Evolutionary conservation across 1,140 invertebrate genomes (phyloP), one percentile per base, ranked within the genome.

Genomic region (Bombus pyrosoma): DNA sequence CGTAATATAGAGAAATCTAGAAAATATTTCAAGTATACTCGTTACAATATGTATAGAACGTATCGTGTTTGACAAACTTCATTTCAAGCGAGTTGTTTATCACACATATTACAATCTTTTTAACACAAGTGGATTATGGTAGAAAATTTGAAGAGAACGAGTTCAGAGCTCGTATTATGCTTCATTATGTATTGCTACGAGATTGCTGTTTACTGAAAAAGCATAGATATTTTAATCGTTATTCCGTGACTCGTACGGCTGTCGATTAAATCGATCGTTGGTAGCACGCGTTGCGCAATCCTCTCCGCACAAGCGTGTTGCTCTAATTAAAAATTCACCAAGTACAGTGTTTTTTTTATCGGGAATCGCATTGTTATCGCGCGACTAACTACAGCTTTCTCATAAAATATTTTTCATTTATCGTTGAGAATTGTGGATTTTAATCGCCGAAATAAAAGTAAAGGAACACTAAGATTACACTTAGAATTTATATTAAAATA

Each of bases 301-400:
- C 13, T n/a, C 8, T 25, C 57, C 28, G 39, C 32, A 34, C 59
- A 43, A 34, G 59, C 76, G 34, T 28, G 39, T n/a, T 25, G 39
- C 1, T 34, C 41, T 66, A 79, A 79, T 79, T 79, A 79, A 79
- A 79, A 79, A 39, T 79, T 41, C 41, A 79, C 59, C 25, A 47
- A 41, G 5, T 12, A 41, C 32, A 37, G 3, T 22, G 32, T 5
- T 43, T 28, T 43, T 28, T 43, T 32, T 79, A 34, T 41, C n/a
- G 18, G 8, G n/a, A 32, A 66, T 79, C 41, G 43, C 59, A 8
- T n/a, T 34, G 10, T 79, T 66, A 79, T 79, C 59, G 59, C n/a
- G 41, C 41, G n/a, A 32, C 10, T 41, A 79, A 79, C 25, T 25
- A 32, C 22, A 43, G 3, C 13, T 5, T 18, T 66, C 62, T 32